Evolutionary conservation across 2,888 invertebrate species (phyloP).

Genomic region (Lepidochitona cinerea): DNA sequence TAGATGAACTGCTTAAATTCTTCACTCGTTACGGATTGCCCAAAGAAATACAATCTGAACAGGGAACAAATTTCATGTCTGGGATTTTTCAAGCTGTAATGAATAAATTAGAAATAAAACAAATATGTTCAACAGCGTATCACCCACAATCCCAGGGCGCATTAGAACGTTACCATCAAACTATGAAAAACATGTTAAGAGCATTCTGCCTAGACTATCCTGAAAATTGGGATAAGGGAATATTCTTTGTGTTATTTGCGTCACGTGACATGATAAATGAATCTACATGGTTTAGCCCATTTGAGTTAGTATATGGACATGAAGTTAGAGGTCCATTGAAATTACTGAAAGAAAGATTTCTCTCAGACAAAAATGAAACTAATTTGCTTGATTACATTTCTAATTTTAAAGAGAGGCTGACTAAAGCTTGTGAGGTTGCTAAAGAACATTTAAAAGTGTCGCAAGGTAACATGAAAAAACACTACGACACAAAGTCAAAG

Average conservation of each 20-base stretch:
- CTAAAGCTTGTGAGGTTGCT: constrained; percentile 21
- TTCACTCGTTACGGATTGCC: constrained; percentile 15
- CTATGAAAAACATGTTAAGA: background rate
- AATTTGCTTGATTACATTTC: background rate
- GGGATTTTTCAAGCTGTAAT: constrained; percentile 13
- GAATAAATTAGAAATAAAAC: constrained; percentile 12
- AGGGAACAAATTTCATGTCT: constrained; percentile 15
- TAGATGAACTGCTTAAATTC: background rate
- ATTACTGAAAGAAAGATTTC: background rate
- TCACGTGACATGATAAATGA: background rate
- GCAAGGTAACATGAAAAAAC: background rate
- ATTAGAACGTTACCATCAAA: background rate
- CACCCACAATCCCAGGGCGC: constrained; percentile 10
- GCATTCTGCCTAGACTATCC: background rate
- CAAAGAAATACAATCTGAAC: constrained; percentile 13
- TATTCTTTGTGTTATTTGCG: background rate
- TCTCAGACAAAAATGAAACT: constrained; percentile 13
- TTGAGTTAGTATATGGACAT: constrained; percentile 9
- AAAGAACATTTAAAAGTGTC: background rate
- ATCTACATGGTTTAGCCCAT: background rate
- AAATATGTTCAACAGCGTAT: constrained; percentile 13
- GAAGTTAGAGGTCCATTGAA: constrained; percentile 11
- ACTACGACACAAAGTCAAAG: background rate
- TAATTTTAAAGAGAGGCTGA: constrained; percentile 4
- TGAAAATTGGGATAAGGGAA: background rate